Percentiles rank a stretch among this genome's conserved stretches.
phyloP scores from a whole-genome alignment of 2,797 vertebrate species.

The Sebastes elongatus region DNA sequence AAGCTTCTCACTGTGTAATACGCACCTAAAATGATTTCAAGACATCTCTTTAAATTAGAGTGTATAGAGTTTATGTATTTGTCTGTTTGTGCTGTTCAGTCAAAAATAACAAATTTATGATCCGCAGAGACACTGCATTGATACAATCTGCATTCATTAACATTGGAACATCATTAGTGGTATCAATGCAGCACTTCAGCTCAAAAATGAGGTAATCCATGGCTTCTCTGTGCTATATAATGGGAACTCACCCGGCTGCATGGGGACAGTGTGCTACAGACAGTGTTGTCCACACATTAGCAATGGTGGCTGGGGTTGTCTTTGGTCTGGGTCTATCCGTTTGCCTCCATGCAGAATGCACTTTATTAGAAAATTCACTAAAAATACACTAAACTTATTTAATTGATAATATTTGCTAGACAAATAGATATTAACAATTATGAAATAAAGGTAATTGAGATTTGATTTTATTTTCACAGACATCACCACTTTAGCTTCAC shows the following conservation, averaged over 20 bases:
- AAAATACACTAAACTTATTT: constrained; percentile 1
- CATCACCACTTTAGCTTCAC: neutral
- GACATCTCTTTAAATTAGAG: constrained; percentile 4
- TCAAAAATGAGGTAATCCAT: constrained; percentile 45
- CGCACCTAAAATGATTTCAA: constrained; percentile 38
- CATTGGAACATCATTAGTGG: constrained; percentile 72
- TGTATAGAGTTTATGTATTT: constrained; percentile 50
- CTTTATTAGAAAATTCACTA: neutral
- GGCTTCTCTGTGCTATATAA: constrained; percentile 30
- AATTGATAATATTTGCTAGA: neutral
- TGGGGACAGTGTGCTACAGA: constrained; percentile 43
- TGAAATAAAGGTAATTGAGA: constrained; percentile 22
- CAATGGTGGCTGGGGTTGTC: neutral
- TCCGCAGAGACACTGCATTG: constrained; percentile 47
- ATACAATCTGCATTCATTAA: constrained; percentile 75
- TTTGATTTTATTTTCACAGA: constrained; percentile 9
- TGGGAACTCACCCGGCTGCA: constrained; percentile 50
- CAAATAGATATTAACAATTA: constrained; percentile 10
- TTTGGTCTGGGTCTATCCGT: neutral
- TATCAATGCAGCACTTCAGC: constrained; percentile 68
- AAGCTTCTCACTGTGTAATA: neutral
- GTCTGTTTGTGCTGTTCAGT: constrained; percentile 55
- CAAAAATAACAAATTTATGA: constrained; percentile 45
- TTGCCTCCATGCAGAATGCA: neutral
- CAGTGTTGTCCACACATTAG: constrained; percentile 61